Conservation (phyloP, 1,140 invertebrate genomes). For the Ips nitidus region DNA sequence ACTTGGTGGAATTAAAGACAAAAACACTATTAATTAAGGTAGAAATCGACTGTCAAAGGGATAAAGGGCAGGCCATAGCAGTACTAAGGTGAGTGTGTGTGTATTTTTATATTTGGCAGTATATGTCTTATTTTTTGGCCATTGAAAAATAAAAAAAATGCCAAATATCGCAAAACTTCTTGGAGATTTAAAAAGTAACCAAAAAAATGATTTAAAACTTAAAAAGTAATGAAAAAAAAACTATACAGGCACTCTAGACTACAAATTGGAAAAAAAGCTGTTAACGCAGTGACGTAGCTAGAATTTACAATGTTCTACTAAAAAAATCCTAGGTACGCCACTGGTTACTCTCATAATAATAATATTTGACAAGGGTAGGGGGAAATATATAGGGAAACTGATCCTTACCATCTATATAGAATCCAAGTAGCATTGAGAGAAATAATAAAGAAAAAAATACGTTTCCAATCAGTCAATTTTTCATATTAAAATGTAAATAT, state of each 20-base stretch:
- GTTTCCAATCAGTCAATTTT: slow-evolving; percentile 29
- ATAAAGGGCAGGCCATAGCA: background rate
- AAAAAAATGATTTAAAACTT: background rate
- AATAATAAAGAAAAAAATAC: slow-evolving; percentile 42
- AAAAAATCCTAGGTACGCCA: slow-evolving; percentile 1
- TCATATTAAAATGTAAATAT: slow-evolving; percentile 28
- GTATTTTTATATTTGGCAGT: slow-evolving; percentile 39
- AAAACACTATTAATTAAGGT: background rate
- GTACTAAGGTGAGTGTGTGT: slow-evolving; percentile 10
- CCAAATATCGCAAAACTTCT: background rate
- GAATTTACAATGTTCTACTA: background rate
- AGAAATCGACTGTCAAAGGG: background rate
- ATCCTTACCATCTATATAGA: slow-evolving; percentile 52
- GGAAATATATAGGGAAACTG: slow-evolving; percentile 43
- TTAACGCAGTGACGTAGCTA: slow-evolving; percentile 12
- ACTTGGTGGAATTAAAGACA: slow-evolving; percentile 42
- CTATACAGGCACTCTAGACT: slow-evolving; percentile 49
- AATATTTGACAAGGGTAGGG: slow-evolving; percentile 25
- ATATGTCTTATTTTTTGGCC: slow-evolving; percentile 22
- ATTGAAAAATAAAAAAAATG: slow-evolving; percentile 5
- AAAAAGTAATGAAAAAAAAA: slow-evolving; percentile 25
- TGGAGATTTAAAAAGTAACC: background rate
- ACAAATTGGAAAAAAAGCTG: slow-evolving; percentile 43
- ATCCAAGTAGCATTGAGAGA: slow-evolving; percentile 52
- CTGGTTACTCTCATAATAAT: background rate